phyloP scores from a whole-genome alignment of 2,797 vertebrate genomes.

The Acropternis orthonyx region DNA sequence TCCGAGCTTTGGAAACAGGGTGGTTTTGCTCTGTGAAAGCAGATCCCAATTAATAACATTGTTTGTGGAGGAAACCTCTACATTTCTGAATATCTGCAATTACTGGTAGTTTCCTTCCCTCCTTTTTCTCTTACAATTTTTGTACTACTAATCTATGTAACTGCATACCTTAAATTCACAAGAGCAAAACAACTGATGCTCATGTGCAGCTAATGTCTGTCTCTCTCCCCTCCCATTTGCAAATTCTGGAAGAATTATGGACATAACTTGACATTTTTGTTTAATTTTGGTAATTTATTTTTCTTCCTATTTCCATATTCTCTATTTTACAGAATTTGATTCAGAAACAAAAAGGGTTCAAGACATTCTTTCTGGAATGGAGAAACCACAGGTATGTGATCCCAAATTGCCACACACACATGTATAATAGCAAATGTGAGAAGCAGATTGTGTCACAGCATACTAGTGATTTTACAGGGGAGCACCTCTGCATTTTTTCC shows the following conservation, averaged over 20 bases:
- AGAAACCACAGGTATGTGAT: conserved; percentile 93
- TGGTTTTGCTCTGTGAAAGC: not conserved
- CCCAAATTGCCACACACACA: not conserved
- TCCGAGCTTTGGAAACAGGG: not conserved
- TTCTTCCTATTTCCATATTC: not conserved
- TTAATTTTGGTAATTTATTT: conserved; percentile 36
- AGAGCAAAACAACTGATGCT: not conserved
- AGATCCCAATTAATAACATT: not conserved
- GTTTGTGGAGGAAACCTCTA: not conserved
- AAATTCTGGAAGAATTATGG: not conserved
- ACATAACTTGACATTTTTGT: not conserved
- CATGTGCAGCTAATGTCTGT: rapidly evolving
- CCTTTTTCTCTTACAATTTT: not conserved
- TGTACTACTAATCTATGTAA: not conserved
- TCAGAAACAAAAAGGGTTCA: conserved; percentile 92
- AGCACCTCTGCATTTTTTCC: not conserved
- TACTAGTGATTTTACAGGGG: not conserved
- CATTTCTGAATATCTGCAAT: not conserved
- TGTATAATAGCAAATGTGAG: not conserved
- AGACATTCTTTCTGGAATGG: conserved; percentile 93
- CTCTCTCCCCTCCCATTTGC: not conserved
- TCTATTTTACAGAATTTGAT: conserved; percentile 87
- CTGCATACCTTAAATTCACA: not conserved
- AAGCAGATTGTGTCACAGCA: not conserved
- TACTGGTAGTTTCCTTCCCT: not conserved